Evolutionary conservation across 2,113 vertebrate species (phyloP), one percentile per base, ranked within the genome.

Genomic region (Octodon degus): DNA sequence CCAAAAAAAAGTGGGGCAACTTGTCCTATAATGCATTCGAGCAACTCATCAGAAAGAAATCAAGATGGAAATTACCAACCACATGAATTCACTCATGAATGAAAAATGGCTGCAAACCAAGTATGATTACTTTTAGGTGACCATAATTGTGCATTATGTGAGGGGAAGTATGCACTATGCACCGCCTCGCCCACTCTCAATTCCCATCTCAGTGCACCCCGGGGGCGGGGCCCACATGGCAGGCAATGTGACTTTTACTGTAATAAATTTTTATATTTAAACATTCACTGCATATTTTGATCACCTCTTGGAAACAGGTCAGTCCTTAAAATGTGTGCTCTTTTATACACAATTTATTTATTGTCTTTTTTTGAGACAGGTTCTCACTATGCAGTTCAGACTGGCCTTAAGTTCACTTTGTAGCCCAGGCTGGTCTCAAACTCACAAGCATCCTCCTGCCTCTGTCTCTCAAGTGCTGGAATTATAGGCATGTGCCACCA

Each of bases 21-120:
- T 25, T 68, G 24, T 34, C 20, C 91, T 93, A 86, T 11, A 47
- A 43, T 63, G 2, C 34, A 84, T 16, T 1, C 0, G 9, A 89
- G 19, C 58, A 80, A 91, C 1, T 55, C 5, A 40, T 37, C 62
- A 93, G 34, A 34, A 43, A 70, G 22, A 76, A 77, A 68, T 85
- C 11, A 74, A 94, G 74, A 89, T 53, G 25, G 53, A 94, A 95
- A 92, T 10, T 86, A 13, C 65, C 47, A 70, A 37, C 11, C 32
- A 24, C 65, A 86, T 65, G 27, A 94, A 91, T 82, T 82, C 30
- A 86, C 20, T 83, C 43, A 63, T 67, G 47, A 93, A 84, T 82
- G 58, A 94, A 93, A 65, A 32, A 72, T 60, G 37, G 62, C 53
- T 89, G 84, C 55, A 91, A 90, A 83, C 12, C 43, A 95, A 37